Base-by-base conservation (phyloP, 2,888 invertebrate species). In the Stenurella melanura region DNA sequence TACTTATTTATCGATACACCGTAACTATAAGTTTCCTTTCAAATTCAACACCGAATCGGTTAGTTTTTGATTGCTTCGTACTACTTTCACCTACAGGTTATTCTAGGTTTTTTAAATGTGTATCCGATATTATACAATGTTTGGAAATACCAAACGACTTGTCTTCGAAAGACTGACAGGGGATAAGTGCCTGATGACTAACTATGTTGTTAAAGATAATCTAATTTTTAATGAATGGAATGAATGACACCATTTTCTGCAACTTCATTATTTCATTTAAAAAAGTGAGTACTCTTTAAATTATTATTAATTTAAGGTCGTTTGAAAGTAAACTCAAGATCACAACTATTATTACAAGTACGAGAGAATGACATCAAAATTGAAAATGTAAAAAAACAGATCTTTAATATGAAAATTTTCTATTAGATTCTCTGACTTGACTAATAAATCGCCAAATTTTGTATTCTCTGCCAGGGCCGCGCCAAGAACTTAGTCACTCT, bases 321-420 rank as follows among this genome's bases (percentile, higher is more conserved):
- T 50, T 50, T 50, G 50, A 50, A 50, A 50, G 50, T 15, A 50
- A 50, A 50, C 50, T 50, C 50, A 50, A 50, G 50, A 50, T 50
- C 50, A 50, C 50, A 50, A 50, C n/a, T n/a, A 50, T n/a, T 50
- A 50, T 4, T 15, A n/a, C 7, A 15, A 50, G n/a, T n/a, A n/a
- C n/a, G n/a, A n/a, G n/a, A n/a, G n/a, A n/a, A n/a, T n/a, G n/a
- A n/a, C n/a, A n/a, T n/a, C n/a, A n/a, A n/a, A n/a, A n/a, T n/a
- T n/a, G n/a, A n/a, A n/a, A n/a, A n/a, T n/a, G n/a, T n/a, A n/a
- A n/a, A n/a, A n/a, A n/a, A n/a, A n/a, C n/a, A n/a, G n/a, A n/a
- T n/a, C n/a, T n/a, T n/a, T n/a, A n/a, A n/a, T n/a, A n/a, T n/a
- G n/a, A n/a, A n/a, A n/a, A n/a, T n/a, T n/a, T n/a, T n/a, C n/a